These are phyloP conservation scores for Psettodes erumei DNA, from an alignment of 2,113 vertebrate genomes.

Conservation along the genomic window DNA sequence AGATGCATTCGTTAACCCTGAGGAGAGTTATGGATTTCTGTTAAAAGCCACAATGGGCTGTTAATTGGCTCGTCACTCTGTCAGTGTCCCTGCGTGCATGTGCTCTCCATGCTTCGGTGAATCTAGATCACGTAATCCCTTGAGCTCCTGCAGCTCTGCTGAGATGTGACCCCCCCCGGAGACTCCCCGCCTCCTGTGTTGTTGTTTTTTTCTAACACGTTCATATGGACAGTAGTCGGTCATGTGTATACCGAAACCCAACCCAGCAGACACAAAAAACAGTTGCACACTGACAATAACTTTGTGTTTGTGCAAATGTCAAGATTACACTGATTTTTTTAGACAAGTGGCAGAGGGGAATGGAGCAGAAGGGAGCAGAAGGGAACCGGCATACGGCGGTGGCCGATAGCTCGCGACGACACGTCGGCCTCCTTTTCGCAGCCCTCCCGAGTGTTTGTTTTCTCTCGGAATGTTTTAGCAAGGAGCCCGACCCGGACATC, in stretches of 20 bases:
- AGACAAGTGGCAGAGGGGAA: conserved; percentile 52
- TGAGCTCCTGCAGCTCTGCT: conserved; percentile 46
- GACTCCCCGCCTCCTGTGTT: conserved; percentile 27
- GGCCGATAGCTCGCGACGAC: conserved; percentile 58
- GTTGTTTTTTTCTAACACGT: conserved; percentile 24
- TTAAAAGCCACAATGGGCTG: conserved; percentile 50
- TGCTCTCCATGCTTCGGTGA: conserved; percentile 50
- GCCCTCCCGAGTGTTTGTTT: conserved; percentile 68
- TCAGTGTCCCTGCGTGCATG: conserved; percentile 43
- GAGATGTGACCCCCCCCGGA: conserved; percentile 52
- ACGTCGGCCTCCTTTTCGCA: conserved; percentile 54
- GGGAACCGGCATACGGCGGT: conserved; percentile 60
- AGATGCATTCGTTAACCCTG: conserved; percentile 26
- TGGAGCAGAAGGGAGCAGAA: conserved; percentile 53
- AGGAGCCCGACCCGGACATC: conserved; percentile 52
- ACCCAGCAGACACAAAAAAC: conserved; percentile 3
- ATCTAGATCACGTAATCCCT: conserved; percentile 58
- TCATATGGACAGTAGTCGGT: not conserved
- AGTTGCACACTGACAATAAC: conserved; percentile 2
- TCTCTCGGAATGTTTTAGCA: conserved; percentile 64
- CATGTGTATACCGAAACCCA: conserved; percentile 22
- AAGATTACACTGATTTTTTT: conserved; percentile 1
- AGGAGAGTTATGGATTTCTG: conserved; percentile 55
- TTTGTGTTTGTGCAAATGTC: conserved; percentile 11
- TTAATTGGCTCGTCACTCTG: conserved; percentile 68